Base-by-base conservation (phyloP, 1,140 invertebrate genomes). In the Hestina assimilis region DNA sequence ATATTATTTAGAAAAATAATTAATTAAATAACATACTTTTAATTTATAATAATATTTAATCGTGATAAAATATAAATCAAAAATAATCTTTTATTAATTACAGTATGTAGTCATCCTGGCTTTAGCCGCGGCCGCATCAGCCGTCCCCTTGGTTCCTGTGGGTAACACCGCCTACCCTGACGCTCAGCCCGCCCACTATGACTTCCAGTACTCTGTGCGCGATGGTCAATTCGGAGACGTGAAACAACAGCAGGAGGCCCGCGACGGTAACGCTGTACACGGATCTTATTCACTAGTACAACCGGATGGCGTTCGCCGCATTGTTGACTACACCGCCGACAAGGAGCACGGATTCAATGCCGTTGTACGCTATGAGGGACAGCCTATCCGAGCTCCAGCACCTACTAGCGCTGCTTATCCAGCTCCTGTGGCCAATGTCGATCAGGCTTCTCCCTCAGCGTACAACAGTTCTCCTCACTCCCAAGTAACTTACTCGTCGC, bases 171-270 rank as follows among this genome's bases (percentile, higher is more conserved):
- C 64, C 0, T 81, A 85, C 65, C 75, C 72, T 5, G 33, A 38
- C 17, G 14, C 15, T 3, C 89, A 90, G 29, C 90, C 91, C 8
- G 92, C 92, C 5, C 91, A 92, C 63, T 93, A 93, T 87, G 90
- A 91, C 47, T 93, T 92, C 72, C 84, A 89, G 9, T 93, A 93
- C 69, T 91, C 91, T 47, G 91, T 93, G 2, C 91, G 92, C 61
- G 92, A 93, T 69, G 89, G 74, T 8, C 78, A 88, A 59, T 86
- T 62, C 48, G 87, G 90, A 1, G 55, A 58, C 29, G 31, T 58
- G 29, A 89, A 89, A 66, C 66, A 75, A 45, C 83, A 88, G 59
- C 69, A 83, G 31, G 88, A 89, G 56, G 59, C 71, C 45, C 75
- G 87, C 54, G 68, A 67, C 21, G 92, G 92, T 12, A 91, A 93